Evolutionary conservation across 2,797 vertebrate genomes (phyloP).

Genomic region (Rachycentron canadum): DNA sequence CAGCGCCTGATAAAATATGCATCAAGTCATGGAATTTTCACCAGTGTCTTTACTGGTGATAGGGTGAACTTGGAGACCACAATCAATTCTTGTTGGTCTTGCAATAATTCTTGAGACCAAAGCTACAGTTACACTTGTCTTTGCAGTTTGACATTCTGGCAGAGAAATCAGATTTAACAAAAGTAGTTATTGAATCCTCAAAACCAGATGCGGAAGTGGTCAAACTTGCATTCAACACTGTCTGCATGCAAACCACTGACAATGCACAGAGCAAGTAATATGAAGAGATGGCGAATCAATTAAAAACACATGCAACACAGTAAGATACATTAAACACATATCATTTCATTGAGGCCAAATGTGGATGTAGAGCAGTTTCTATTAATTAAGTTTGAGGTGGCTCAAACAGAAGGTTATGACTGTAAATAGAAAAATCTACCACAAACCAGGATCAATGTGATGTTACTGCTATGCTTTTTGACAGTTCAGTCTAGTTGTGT

Average conservation of each 20-base stretch:
- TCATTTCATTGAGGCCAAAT: not conserved
- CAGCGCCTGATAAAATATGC: conserved; percentile 59
- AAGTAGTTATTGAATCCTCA: conserved; percentile 24
- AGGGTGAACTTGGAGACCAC: conserved; percentile 51
- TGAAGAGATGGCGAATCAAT: not conserved
- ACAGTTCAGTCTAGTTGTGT: conserved; percentile 1
- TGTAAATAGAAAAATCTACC: not conserved
- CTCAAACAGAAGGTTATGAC: not conserved
- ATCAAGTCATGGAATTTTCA: conserved; percentile 36
- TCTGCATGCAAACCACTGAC: conserved; percentile 50
- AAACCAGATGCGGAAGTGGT: conserved; percentile 38
- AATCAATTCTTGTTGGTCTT: conserved; percentile 40
- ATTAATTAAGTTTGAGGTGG: not conserved
- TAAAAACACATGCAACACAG: conserved; percentile 2
- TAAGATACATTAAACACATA: not conserved
- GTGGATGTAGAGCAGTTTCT: not conserved
- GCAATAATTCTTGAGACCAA: conserved; percentile 42
- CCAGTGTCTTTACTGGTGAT: conserved; percentile 43
- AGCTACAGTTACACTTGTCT: conserved; percentile 43
- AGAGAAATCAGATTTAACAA: conserved; percentile 33
- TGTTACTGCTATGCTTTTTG: conserved; percentile 20
- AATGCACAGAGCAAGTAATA: not conserved
- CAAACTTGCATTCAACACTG: conserved; percentile 26
- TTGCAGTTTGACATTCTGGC: conserved; percentile 18
- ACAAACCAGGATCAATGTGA: conserved; percentile 4